These are phyloP conservation scores for Lycocorax pyrrhopterus DNA, from an alignment of 2,113 vertebrate species.

Conservation along the genomic window DNA sequence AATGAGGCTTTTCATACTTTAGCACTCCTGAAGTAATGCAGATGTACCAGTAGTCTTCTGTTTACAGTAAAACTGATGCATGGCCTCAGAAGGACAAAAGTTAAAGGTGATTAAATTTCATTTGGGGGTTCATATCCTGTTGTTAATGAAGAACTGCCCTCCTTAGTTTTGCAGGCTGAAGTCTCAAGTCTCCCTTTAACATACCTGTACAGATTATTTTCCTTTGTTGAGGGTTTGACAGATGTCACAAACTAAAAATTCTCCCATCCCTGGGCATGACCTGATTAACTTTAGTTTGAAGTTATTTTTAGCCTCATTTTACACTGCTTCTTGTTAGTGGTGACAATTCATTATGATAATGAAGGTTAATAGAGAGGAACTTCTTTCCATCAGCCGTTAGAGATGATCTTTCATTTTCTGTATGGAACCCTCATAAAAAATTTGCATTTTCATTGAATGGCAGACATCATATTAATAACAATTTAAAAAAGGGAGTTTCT, in stretches of 20 bases:
- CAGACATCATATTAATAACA: background rate
- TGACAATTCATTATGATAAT: constrained; percentile 40
- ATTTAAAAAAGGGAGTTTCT: background rate
- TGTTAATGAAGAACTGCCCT: background rate
- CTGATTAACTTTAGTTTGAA: constrained; percentile 11
- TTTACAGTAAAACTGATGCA: background rate
- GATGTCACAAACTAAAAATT: background rate
- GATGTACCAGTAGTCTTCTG: background rate
- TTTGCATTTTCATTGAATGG: background rate
- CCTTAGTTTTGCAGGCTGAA: background rate
- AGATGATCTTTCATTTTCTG: background rate
- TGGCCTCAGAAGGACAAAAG: background rate
- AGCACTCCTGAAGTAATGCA: background rate
- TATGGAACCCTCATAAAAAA: background rate
- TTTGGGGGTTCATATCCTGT: background rate
- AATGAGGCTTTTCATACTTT: background rate
- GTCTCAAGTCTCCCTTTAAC: background rate
- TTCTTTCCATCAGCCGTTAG: background rate
- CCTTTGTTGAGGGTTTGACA: background rate
- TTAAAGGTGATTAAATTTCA: background rate
- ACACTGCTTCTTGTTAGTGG: background rate
- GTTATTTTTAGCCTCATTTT: constrained; percentile 47
- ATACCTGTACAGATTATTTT: background rate
- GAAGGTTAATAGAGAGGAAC: background rate
- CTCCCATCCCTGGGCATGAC: background rate